phyloP scores from a whole-genome alignment of 1,140 invertebrate genomes.

The Helicoverpa armigera region DNA sequence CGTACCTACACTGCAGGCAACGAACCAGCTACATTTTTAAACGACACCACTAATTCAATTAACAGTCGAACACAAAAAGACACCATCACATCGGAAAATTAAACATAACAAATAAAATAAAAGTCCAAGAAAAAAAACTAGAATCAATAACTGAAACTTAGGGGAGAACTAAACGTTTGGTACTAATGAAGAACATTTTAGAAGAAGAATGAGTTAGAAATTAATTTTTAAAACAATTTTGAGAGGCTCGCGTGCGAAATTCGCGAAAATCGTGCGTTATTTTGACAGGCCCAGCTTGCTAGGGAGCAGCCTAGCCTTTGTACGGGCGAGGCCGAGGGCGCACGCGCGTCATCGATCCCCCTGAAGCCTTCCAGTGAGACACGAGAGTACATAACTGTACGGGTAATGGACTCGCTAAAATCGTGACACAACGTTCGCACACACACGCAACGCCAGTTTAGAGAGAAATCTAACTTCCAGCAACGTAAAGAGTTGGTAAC shows the following conservation, averaged over 20 bases:
- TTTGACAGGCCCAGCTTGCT: conserved; percentile 72
- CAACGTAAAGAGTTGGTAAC: background rate
- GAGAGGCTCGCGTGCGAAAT: conserved; percentile 54
- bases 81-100: conserved; percentile 53
- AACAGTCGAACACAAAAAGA: conserved; percentile 56
- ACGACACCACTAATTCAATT: conserved; percentile 65
- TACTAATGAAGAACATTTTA: conserved; percentile 5
- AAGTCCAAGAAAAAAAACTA: conserved; percentile 42
- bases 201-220: background rate
- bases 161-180: conserved; percentile 2
- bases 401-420: conserved; percentile 5
- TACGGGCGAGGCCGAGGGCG: conserved; percentile 65
- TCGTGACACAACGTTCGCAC: conserved; percentile 8
- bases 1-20: conserved; percentile 59
- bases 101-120: conserved; percentile 53
- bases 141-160: conserved; percentile 29
- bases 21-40: conserved; percentile 72
- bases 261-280: conserved; percentile 72
- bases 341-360: conserved; percentile 79
- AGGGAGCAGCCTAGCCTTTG: conserved; percentile 75
- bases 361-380: conserved; percentile 59
- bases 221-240: conserved; percentile 47
- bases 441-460: background rate
- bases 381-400: conserved; percentile 5
- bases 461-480: background rate